These are phyloP conservation scores for Ciconia nigra DNA, from an alignment of 2,797 vertebrate genomes.

Conservation along the genomic window DNA sequence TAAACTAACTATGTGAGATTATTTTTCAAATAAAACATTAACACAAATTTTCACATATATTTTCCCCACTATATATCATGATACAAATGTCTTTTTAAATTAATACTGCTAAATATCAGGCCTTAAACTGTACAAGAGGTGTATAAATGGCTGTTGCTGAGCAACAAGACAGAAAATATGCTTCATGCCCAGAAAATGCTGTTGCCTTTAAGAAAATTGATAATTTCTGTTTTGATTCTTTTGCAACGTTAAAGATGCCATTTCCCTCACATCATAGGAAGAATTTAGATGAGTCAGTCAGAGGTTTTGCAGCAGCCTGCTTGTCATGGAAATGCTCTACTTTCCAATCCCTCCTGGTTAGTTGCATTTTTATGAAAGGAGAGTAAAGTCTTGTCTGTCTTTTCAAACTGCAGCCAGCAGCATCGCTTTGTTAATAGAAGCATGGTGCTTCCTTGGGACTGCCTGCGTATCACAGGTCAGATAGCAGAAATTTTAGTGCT, in stretches of 20 bases:
- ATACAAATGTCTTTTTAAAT: background rate
- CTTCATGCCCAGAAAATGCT: background rate
- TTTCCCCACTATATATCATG: background rate
- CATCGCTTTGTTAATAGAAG: background rate
- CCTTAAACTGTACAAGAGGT: background rate
- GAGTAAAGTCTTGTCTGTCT: background rate
- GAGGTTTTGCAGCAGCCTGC: background rate
- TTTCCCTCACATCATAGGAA: background rate
- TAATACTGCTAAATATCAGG: background rate
- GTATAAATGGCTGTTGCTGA: background rate
- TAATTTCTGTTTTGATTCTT: background rate
- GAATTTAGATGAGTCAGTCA: background rate
- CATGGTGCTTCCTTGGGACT: background rate
- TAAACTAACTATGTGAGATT: background rate
- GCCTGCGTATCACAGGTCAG: accelerated
- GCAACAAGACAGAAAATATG: background rate
- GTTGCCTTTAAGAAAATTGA: background rate
- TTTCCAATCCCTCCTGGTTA: background rate
- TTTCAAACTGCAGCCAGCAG: background rate
- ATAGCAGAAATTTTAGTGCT: background rate
- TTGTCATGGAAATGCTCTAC: background rate
- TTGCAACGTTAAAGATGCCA: background rate
- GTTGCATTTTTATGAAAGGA: background rate
- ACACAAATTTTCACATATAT: background rate
- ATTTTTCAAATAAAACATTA: background rate